Evolutionary conservation across 2,113 vertebrate species (phyloP).

Genomic region (Aptenodytes patagonicus): DNA sequence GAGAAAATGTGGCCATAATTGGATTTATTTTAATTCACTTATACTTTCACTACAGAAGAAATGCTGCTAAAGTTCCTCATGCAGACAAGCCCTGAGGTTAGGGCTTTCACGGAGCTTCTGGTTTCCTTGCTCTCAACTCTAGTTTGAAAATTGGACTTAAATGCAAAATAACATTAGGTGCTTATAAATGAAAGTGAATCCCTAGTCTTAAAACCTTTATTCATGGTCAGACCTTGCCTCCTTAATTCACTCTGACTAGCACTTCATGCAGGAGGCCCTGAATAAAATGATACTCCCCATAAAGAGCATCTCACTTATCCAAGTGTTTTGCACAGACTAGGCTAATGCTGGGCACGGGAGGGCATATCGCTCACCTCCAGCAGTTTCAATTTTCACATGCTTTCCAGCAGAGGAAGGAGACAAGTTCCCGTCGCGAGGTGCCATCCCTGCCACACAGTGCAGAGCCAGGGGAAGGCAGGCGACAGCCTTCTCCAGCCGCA

Average conservation of each 20-base stretch:
- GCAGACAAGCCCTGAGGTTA: not conserved
- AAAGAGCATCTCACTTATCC: not conserved
- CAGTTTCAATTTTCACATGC: not conserved
- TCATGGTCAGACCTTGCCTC: not conserved
- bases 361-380: not conserved
- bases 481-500: not conserved
- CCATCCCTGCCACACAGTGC: rapidly evolving
- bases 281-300: not conserved
- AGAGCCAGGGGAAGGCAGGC: not conserved
- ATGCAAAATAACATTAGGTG: not conserved
- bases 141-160: slow-evolving; percentile 2
- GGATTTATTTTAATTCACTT: slow-evolving; percentile 45
- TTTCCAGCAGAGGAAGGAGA: not conserved
- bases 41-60: not conserved
- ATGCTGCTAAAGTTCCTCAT: not conserved
- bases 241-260: not conserved
- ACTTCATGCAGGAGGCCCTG: not conserved
- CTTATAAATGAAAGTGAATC: not conserved
- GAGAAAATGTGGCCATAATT: slow-evolving; percentile 6
- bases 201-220: not conserved
- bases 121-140: not conserved
- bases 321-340: not conserved
- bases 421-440: rapidly evolving
- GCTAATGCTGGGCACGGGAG: not conserved
- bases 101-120: not conserved